Base-by-base conservation (phyloP, 2,888 invertebrate species). In the Brenthis hecate region DNA sequence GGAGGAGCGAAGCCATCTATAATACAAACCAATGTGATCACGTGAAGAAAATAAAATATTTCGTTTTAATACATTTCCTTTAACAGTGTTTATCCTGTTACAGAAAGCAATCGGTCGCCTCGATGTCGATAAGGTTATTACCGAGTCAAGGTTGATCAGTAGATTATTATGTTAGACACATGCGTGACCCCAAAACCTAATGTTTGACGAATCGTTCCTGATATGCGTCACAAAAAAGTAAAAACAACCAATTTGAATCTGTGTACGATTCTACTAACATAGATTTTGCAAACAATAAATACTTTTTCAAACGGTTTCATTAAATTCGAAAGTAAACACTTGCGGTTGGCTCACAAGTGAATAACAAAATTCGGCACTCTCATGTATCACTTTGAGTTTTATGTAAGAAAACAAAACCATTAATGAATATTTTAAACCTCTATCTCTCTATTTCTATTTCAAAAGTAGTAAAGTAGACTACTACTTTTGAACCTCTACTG, bases 91-190 rank as follows among this genome's bases (percentile, higher is more conserved):
- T 68, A 76, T 79, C 77, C 78, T 82, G 79, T 77, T 83, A 79
- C 78, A 82, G 75, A 81, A 79, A 75, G 68, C 69, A 65, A 78
- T 81, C 77, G 67, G 79, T 83, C 79, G 81, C 80, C 78, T 82
- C 81, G 75, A 74, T 79, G 75, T 68, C 71, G 63, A 74, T 78
- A 76, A 72, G 73, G 75, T 78, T 76, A 78, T 73, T 78, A 76
- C 56, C 74, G 74, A 84, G 81, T 82, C 81, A 86, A 85, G 83
- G 85, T 75, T 81, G 80, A 80, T 77, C 74, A 70, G 63, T 69
- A 60, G 70, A 64, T 85, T 85, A 81, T 79, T 84, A 86, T 84
- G 84, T 81, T 74, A 56, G 68, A 68, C 79, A 74, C 79, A 77
- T 75, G 67, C 73, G 66, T 76, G 81, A 78, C 84, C 85, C 77